Conservation (phyloP, 2,888 invertebrate species). For the Dryobota labecula region DNA sequence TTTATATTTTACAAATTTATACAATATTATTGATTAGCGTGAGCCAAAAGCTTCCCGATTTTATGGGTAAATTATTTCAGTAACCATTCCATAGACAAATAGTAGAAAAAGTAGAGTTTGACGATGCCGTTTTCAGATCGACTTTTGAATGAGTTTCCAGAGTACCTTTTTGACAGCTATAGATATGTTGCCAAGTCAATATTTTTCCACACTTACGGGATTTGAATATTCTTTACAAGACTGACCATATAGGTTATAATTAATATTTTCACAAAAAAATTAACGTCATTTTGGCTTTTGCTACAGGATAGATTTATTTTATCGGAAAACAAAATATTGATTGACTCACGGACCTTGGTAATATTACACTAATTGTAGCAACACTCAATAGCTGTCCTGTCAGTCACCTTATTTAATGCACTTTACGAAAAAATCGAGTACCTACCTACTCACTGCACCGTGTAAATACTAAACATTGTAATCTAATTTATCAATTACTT, state of each 20-base stretch:
- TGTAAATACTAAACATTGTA: not conserved
- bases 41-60: not conserved
- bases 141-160: not conserved
- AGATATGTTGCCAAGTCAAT: slow-evolving; percentile 1
- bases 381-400: slow-evolving; percentile 8
- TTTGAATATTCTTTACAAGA: too few relatives aligned
- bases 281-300: not conserved
- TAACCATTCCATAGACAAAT: slow-evolving; percentile 29
- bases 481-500: not conserved
- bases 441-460: too few relatives aligned
- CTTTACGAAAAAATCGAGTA: not conserved
- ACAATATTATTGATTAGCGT: not conserved
- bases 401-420: too few relatives aligned
- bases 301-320: too few relatives aligned
- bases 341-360: not conserved
- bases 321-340: not conserved
- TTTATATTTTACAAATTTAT: too few relatives aligned
- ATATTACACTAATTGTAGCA: not conserved
- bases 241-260: too few relatives aligned
- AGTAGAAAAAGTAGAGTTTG: not conserved
- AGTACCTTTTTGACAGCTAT: slow-evolving; percentile 9
- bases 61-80: not conserved
- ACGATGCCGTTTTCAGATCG: not conserved
- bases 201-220: not conserved
- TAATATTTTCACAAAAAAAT: not conserved